Conservation (phyloP, 2,888 invertebrate species). For the Choristoneura rosaceana region DNA sequence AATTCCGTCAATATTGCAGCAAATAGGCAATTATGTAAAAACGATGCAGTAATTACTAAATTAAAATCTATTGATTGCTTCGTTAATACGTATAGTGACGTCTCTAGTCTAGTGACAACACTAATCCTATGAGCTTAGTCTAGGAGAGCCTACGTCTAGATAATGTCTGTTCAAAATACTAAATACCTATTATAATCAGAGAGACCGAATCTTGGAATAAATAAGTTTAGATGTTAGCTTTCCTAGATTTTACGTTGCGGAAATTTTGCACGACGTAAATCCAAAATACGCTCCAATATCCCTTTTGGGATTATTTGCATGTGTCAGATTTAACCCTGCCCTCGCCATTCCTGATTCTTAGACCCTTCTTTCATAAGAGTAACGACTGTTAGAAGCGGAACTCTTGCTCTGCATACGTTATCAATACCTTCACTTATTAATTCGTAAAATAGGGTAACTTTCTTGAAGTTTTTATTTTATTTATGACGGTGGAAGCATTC, state of each 20-base stretch:
- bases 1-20: background rate
- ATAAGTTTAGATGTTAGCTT: background rate
- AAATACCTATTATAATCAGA: too few relatives aligned
- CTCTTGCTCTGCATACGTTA: background rate
- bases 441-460: background rate
- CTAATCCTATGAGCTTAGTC: too few relatives aligned
- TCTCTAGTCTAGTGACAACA: too few relatives aligned
- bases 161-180: too few relatives aligned
- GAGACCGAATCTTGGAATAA: background rate
- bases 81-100: too few relatives aligned
- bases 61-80: too few relatives aligned
- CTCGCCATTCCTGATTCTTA: slow-evolving; percentile 49
- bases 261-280: slow-evolving; percentile 12
- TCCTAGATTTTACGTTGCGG: background rate
- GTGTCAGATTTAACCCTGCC: slow-evolving; percentile 35
- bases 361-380: slow-evolving; percentile 41
- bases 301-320: slow-evolving; percentile 28
- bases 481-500: too few relatives aligned
- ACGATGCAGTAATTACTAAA: too few relatives aligned
- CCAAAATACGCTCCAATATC: slow-evolving; percentile 6
- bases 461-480: too few relatives aligned
- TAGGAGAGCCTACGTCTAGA: too few relatives aligned
- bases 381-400: background rate
- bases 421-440: background rate
- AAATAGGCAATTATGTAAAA: slow-evolving; percentile 4